Conservation (phyloP, 1,140 invertebrate species). For the Drosophila novamexicana region DNA sequence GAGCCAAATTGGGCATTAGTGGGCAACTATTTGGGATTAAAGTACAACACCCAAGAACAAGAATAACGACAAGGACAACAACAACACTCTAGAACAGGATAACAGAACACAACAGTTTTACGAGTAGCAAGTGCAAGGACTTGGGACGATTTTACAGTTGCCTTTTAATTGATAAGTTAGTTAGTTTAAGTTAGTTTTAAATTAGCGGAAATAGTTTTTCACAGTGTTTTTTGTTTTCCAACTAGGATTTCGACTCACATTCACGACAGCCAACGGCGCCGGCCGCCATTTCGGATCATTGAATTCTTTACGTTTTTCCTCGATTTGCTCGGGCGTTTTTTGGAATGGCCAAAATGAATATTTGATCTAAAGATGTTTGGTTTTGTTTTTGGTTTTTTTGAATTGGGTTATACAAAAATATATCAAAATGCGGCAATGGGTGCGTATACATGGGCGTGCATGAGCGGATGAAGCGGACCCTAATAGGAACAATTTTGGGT, state of each 20-base stretch:
- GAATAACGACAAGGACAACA: background rate
- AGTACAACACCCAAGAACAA: background rate
- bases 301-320: slow-evolving; percentile 85
- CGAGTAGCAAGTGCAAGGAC: slow-evolving; percentile 4
- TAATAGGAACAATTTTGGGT: background rate
- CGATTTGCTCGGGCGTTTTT: slow-evolving; percentile 85
- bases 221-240: slow-evolving; percentile 10
- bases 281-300: slow-evolving; percentile 87
- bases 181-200: too few relatives aligned
- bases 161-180: slow-evolving; percentile 2
- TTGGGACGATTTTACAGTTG: slow-evolving; percentile 51
- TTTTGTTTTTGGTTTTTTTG: slow-evolving; percentile 5
- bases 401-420: slow-evolving; percentile 14
- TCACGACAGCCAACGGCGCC: slow-evolving; percentile 87
- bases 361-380: slow-evolving; percentile 85
- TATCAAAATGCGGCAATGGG: background rate
- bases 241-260: slow-evolving; percentile 86
- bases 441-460: slow-evolving; percentile 12
- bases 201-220: slow-evolving; percentile 1
- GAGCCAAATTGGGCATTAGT: slow-evolving; percentile 22
- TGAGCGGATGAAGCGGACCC: slow-evolving; percentile 37
- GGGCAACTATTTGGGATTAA: background rate
- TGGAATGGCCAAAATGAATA: slow-evolving; percentile 87
- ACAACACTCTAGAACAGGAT: background rate
- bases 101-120: slow-evolving; percentile 4